A percentile compares a stretch with the other conserved stretches of the same genome.
These are phyloP conservation scores for Sclerurus mexicanus DNA, from an alignment of 2,113 vertebrate species.

Conservation along the genomic window DNA sequence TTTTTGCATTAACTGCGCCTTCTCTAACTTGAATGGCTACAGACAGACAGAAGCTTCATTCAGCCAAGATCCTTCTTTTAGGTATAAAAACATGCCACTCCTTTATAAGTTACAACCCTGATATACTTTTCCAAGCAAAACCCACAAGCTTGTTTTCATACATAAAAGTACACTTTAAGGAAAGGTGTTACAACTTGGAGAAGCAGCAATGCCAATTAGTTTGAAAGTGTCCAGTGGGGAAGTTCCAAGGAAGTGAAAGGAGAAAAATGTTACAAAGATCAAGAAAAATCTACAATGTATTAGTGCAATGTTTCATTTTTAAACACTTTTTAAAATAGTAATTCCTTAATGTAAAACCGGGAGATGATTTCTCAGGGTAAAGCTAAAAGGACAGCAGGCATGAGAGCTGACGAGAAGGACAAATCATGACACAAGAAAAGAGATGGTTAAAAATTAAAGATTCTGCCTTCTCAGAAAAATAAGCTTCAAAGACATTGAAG, in stretches of 20 bases:
- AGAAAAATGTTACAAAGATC: not conserved
- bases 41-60: not conserved
- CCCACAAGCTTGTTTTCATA: not conserved
- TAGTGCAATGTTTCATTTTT: not conserved
- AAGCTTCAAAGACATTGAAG: not conserved
- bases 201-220: not conserved
- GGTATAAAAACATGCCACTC: not conserved
- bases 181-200: not conserved
- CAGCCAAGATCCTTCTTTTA: not conserved
- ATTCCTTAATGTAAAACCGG: not conserved
- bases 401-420: not conserved
- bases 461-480: not conserved
- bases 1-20: not conserved
- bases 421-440: not conserved
- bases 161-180: not conserved
- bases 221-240: not conserved
- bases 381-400: not conserved
- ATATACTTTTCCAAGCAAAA: not conserved
- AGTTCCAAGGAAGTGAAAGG: not conserved
- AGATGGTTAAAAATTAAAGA: not conserved
- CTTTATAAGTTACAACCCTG: not conserved
- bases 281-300: not conserved
- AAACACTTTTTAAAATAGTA: not conserved
- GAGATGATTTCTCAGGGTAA: not conserved
- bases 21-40: not conserved